phyloP scores from a whole-genome alignment of 2,113 vertebrate species.

The Aythya baeri region DNA sequence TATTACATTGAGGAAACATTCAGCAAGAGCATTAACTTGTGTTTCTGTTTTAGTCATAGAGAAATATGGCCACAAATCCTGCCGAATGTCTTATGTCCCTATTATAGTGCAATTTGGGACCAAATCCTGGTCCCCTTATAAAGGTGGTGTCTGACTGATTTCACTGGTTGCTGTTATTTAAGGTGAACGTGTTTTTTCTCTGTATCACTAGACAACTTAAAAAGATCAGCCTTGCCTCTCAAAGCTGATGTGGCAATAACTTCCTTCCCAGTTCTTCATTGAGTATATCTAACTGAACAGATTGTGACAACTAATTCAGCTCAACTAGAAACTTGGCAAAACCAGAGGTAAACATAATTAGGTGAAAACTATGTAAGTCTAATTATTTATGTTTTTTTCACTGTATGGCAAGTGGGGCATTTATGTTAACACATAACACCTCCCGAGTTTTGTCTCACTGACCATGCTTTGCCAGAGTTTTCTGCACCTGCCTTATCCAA shows the following conservation, averaged over 20 bases:
- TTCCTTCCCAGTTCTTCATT: neutral
- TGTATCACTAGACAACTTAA: rapidly evolving
- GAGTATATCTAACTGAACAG: neutral
- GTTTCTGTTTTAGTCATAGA: neutral
- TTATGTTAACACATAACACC: neutral
- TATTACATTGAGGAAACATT: neutral
- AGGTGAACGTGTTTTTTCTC: neutral
- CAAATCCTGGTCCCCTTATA: neutral
- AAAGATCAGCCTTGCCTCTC: neutral
- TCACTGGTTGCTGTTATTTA: neutral
- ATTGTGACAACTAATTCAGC: neutral
- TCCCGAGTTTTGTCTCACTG: neutral
- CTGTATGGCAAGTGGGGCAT: neutral
- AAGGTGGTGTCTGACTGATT: neutral
- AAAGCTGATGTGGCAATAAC: neutral
- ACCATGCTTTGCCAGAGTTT: neutral
- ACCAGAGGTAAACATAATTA: neutral
- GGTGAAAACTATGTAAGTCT: neutral
- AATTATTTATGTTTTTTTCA: neutral
- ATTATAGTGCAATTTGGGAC: neutral
- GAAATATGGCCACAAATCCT: neutral
- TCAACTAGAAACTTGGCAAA: neutral
- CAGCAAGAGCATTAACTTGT: neutral
- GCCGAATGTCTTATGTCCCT: neutral
- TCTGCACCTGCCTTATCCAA: neutral